Evolutionary conservation across 2,888 invertebrate genomes (phyloP).

Genomic region (Leptogaster cylindrica): DNA sequence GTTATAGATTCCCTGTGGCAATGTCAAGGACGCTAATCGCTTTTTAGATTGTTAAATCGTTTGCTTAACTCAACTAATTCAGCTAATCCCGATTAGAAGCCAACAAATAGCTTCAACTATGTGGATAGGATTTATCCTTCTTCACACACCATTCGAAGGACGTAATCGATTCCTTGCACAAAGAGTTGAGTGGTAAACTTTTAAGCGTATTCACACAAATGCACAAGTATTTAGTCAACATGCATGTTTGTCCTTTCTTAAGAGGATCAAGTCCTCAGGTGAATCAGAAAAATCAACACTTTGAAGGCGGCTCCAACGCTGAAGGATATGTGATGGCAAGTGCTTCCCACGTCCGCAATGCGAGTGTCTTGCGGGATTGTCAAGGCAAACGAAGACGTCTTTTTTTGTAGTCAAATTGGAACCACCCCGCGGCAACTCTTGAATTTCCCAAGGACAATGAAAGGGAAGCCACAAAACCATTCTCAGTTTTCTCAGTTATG

Average conservation of each 20-base stretch:
- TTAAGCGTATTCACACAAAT: background rate
- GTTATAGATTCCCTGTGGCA: background rate
- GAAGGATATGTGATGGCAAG: no score
- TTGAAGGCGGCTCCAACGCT: background rate
- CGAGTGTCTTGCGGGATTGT: no score
- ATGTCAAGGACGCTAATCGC: conserved; percentile 29
- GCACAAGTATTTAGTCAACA: background rate
- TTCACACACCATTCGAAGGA: background rate
- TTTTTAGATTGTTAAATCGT: background rate
- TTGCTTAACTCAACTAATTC: conserved; percentile 4
- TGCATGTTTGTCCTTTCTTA: conserved; percentile 1
- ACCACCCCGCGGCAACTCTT: no score
- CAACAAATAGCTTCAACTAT: conserved; percentile 16
- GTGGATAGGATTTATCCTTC: background rate
- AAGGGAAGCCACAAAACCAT: background rate
- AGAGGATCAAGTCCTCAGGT: background rate
- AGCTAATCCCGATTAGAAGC: conserved; percentile 23
- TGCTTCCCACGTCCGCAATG: no score
- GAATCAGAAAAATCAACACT: conserved; percentile 5
- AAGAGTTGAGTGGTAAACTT: no score
- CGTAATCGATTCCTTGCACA: no score
- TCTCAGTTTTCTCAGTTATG: background rate
- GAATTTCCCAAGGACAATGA: background rate
- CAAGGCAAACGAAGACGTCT: no score
- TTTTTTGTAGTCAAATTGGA: no score